Evolutionary conservation across 2,113 vertebrate genomes (phyloP).

Genomic region (Hyla sarda): DNA sequence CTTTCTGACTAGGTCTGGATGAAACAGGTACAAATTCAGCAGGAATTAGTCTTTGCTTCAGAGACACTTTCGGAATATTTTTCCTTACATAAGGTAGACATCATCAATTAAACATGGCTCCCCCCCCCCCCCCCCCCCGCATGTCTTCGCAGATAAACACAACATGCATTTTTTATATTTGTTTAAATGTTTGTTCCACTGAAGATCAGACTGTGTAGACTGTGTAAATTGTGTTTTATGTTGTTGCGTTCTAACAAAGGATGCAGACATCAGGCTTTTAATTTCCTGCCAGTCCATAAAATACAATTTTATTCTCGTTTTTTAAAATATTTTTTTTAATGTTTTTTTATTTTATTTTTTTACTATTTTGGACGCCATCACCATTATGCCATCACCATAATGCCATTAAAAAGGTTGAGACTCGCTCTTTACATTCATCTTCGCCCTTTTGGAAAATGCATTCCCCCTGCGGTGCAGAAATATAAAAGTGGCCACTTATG

Average conservation of each 20-base stretch:
- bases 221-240: conserved; percentile 61
- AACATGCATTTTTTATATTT: conserved; percentile 12
- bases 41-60: conserved; percentile 33
- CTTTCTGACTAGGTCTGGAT: conserved; percentile 41
- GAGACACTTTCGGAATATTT: conserved; percentile 37
- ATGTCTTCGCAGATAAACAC: background rate
- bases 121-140: background rate
- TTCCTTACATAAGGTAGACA: conserved; percentile 2
- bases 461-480: conserved; percentile 63
- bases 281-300: conserved; percentile 50
- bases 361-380: conserved; percentile 57
- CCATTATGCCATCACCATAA: conserved; percentile 55
- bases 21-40: conserved; percentile 47
- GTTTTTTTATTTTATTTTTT: conserved; percentile 63
- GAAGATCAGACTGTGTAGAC: background rate
- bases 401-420: conserved; percentile 69
- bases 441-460: conserved; percentile 71
- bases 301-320: conserved; percentile 62
- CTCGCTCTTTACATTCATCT: conserved; percentile 64
- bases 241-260: conserved; percentile 62
- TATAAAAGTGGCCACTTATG: conserved; percentile 65
- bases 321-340: conserved; percentile 51
- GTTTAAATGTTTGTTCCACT: conserved; percentile 21
- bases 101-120: background rate
- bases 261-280: conserved; percentile 55